These are phyloP conservation scores for Acleris literana DNA, from an alignment of 2,888 invertebrate species.

Conservation along the genomic window DNA sequence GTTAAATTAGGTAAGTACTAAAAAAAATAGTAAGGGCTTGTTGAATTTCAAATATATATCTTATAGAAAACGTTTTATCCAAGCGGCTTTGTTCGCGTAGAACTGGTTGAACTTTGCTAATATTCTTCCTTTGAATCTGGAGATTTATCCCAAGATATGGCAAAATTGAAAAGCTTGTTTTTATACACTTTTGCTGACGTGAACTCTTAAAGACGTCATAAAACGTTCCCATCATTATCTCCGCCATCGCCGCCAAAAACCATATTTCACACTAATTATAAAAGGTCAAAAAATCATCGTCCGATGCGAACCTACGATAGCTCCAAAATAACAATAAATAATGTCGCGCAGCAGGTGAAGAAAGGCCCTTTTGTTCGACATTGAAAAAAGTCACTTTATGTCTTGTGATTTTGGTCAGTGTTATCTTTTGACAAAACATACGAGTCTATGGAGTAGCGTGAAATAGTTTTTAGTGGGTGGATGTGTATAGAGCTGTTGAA, in stretches of 20 bases:
- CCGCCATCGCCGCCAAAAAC: constrained; percentile 45
- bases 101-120: no score
- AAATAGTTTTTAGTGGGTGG: constrained; percentile 61
- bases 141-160: no score
- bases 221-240: constrained; percentile 14
- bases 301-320: constrained; percentile 50
- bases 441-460: constrained; percentile 69
- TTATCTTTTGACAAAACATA: constrained; percentile 78
- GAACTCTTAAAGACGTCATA: background rate
- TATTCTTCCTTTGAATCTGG: no score
- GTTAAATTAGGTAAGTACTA: no score
- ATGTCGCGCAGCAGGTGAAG: constrained; percentile 73
- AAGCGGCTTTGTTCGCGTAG: no score
- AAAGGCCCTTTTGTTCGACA: constrained; percentile 60
- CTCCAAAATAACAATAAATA: constrained; percentile 71
- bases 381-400: constrained; percentile 72
- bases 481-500: constrained; percentile 53
- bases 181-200: no score
- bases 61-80: no score
- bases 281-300: constrained; percentile 73
- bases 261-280: constrained; percentile 80
- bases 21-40: no score
- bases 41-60: no score
- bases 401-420: constrained; percentile 77
- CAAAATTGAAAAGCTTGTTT: no score